Percentiles rank a stretch among this genome's conserved stretches.
phyloP scores from a whole-genome alignment of 2,888 invertebrate genomes.

The Lottia scabra region DNA sequence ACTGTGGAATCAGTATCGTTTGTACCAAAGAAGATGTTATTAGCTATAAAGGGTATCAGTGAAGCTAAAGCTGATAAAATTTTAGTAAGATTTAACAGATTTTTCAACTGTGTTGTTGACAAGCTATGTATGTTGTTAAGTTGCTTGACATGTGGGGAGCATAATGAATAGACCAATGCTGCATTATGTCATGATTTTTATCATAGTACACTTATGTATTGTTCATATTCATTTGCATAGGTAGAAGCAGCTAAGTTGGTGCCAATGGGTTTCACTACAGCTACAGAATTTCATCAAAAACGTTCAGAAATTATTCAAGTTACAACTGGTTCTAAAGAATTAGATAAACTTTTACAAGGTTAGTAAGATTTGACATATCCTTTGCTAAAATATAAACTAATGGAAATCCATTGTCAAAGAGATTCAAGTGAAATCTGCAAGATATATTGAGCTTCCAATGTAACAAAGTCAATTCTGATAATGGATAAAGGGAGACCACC shows the following conservation, averaged over 20 bases:
- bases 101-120: background rate
- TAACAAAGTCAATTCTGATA: too few species aligned
- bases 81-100: conserved; percentile 71
- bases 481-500: background rate
- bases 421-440: too few species aligned
- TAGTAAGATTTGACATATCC: background rate
- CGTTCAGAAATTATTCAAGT: conserved; percentile 94
- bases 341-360: conserved; percentile 90
- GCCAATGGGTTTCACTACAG: conserved; percentile 98
- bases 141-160: too few species aligned
- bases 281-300: conserved; percentile 94
- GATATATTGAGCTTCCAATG: too few species aligned
- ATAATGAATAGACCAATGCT: too few species aligned
- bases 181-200: too few species aligned
- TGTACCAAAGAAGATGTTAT: conserved; percentile 90
- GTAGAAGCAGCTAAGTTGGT: conserved; percentile 91
- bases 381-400: too few species aligned
- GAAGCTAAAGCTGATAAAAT: conserved; percentile 98
- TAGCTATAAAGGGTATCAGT: conserved; percentile 90
- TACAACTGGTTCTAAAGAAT: conserved; percentile 93
- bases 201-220: too few species aligned
- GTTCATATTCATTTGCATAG: conserved; percentile 46
- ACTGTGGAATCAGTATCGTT: conserved; percentile 97
- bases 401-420: too few species aligned
- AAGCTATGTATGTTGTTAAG: too few species aligned